Evolutionary conservation across 2,113 vertebrate genomes (phyloP).

Genomic region (Suricata suricatta): DNA sequence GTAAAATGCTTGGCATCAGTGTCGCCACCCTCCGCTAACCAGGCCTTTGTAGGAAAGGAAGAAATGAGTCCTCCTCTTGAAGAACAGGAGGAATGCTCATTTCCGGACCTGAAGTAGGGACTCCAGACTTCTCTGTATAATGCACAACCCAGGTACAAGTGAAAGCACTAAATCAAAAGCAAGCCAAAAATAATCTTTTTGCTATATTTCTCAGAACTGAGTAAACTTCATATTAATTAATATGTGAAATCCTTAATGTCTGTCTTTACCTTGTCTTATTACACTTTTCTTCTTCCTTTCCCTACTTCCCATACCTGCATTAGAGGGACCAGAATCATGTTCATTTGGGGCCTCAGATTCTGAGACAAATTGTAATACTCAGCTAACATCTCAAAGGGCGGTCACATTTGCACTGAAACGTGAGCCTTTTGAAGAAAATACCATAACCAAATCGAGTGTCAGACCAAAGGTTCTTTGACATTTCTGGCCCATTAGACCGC

Average conservation of each 20-base stretch:
- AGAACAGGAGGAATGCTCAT: not conserved
- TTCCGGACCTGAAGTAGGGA: not conserved
- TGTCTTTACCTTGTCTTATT: not conserved
- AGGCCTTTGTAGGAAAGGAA: not conserved
- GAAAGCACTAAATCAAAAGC: not conserved
- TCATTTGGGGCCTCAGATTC: not conserved
- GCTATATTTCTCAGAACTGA: not conserved
- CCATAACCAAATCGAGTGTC: not conserved
- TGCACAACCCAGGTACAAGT: not conserved
- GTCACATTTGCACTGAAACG: not conserved
- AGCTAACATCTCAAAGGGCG: not conserved
- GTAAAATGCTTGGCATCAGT: not conserved
- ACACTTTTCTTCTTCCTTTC: not conserved
- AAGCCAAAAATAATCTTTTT: not conserved
- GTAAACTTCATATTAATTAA: not conserved
- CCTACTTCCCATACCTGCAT: not conserved
- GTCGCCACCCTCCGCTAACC: not conserved
- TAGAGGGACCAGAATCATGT: not conserved
- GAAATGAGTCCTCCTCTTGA: not conserved
- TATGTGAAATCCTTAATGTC: not conserved
- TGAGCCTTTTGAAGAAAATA: not conserved
- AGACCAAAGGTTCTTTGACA: not conserved
- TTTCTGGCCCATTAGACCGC: not conserved
- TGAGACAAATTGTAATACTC: not conserved
- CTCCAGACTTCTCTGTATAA: not conserved